Percentiles rank a stretch among this genome's conserved stretches.
Conservation (phyloP, 2,888 invertebrate genomes). For the Amblyjoppa fuscipennis region DNA sequence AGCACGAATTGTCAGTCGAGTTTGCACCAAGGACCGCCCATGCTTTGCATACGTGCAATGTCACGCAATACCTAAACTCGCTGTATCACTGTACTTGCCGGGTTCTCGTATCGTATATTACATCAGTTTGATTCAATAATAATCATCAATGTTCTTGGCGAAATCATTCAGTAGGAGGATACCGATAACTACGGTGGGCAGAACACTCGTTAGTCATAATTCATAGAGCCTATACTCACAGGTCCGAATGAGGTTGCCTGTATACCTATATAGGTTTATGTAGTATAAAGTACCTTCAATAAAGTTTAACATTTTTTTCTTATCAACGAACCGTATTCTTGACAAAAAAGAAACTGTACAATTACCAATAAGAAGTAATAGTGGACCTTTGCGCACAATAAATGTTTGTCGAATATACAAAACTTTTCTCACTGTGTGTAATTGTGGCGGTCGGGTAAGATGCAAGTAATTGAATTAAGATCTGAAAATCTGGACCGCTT, state of each 20-base stretch:
- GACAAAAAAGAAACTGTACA: not conserved
- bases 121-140: slow-evolving; percentile 6
- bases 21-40: slow-evolving; percentile 76
- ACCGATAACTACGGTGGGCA: slow-evolving; percentile 12
- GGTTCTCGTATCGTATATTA: not conserved
- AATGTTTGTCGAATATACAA: not conserved
- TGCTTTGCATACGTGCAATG: slow-evolving; percentile 73
- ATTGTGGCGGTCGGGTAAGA: not conserved
- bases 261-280: no score
- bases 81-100: not conserved
- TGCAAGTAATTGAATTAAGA: not conserved
- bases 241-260: not conserved
- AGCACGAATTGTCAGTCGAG: slow-evolving; percentile 79
- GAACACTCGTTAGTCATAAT: slow-evolving; percentile 14
- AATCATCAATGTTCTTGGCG: slow-evolving; percentile 12
- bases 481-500: not conserved
- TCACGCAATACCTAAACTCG: slow-evolving; percentile 30
- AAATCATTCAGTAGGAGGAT: slow-evolving; percentile 25
- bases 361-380: not conserved
- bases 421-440: not conserved
- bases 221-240: not conserved
- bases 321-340: not conserved
- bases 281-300: not conserved
- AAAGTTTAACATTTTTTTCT: not conserved
- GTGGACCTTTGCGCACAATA: not conserved